Conservation (phyloP, 2,113 vertebrate species). For the Lichenostomus cassidix region DNA sequence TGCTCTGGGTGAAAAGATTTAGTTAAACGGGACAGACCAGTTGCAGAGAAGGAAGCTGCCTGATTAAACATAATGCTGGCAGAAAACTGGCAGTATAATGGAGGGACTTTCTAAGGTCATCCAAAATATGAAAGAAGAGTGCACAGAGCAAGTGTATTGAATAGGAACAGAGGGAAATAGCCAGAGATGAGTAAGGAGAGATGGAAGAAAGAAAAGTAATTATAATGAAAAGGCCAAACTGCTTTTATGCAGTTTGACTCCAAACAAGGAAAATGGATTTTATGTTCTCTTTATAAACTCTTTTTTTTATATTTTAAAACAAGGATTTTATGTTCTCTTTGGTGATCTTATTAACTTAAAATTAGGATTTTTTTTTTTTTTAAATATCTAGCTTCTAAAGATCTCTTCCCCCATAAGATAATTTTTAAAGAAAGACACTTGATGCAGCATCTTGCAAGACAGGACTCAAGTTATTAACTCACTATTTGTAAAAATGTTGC, state of each 20-base stretch:
- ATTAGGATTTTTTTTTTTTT: no score
- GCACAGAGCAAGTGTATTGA: not conserved
- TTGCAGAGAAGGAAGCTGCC: not conserved
- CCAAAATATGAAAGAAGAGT: not conserved
- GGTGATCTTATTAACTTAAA: not conserved
- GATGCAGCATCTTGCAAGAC: not conserved
- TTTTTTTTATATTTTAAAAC: no score
- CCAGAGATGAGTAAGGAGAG: not conserved
- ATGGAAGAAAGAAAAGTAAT: not conserved
- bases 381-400: not conserved
- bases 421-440: not conserved
- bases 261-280: not conserved
- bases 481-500: not conserved
- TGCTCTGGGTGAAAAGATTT: slow-evolving; percentile 57
- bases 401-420: not conserved
- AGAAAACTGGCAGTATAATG: not conserved
- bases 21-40: slow-evolving; percentile 49
- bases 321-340: not conserved
- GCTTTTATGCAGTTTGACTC: not conserved
- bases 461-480: not conserved
- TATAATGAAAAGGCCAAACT: not conserved
- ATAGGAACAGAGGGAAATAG: not conserved
- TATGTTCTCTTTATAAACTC: not conserved
- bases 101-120: not conserved
- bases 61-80: not conserved